A percentile compares a stretch with the other conserved stretches of the same genome.
These are phyloP conservation scores for Harlomillsia oculata DNA, from an alignment of 1,140 invertebrate genomes.

Conservation along the genomic window DNA sequence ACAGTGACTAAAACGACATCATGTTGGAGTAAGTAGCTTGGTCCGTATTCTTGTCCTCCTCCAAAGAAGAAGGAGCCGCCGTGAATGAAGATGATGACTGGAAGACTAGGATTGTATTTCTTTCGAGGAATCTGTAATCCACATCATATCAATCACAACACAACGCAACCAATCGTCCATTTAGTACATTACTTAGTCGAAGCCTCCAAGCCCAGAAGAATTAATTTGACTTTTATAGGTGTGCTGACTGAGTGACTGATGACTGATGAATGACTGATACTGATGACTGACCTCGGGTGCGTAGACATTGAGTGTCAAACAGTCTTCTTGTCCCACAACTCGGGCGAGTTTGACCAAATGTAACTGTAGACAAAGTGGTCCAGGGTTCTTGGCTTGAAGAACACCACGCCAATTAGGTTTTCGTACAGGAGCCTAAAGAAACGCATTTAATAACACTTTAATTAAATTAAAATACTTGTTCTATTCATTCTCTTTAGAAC, in stretches of 20 bases:
- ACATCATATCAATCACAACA: too few species aligned
- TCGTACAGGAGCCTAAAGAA: conserved; percentile 13
- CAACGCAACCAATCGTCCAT: too few species aligned
- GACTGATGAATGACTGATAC: background rate
- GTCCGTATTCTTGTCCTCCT: conserved; percentile 3
- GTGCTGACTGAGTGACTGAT: background rate
- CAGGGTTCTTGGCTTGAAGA: conserved; percentile 1
- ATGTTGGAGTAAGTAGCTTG: conserved; percentile 15
- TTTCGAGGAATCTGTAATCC: background rate
- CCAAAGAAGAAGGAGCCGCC: conserved; percentile 15
- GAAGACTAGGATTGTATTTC: background rate
- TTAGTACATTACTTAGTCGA: too few species aligned
- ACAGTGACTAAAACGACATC: conserved; percentile 16
- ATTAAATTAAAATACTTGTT: too few species aligned
- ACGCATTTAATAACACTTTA: background rate
- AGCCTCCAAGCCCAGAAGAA: too few species aligned
- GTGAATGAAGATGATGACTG: conserved; percentile 23
- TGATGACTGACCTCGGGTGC: conserved; percentile 39
- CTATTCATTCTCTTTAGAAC: too few species aligned
- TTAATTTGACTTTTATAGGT: background rate
- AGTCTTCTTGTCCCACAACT: conserved; percentile 26
- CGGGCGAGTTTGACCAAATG: conserved; percentile 9
- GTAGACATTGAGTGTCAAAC: conserved; percentile 46
- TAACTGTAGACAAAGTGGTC: conserved; percentile 21
- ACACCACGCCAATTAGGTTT: conserved; percentile 19